Evolutionary conservation across 2,113 vertebrate species (phyloP), one percentile per base, ranked within the genome.

Genomic region (Tautogolabrus adspersus): DNA sequence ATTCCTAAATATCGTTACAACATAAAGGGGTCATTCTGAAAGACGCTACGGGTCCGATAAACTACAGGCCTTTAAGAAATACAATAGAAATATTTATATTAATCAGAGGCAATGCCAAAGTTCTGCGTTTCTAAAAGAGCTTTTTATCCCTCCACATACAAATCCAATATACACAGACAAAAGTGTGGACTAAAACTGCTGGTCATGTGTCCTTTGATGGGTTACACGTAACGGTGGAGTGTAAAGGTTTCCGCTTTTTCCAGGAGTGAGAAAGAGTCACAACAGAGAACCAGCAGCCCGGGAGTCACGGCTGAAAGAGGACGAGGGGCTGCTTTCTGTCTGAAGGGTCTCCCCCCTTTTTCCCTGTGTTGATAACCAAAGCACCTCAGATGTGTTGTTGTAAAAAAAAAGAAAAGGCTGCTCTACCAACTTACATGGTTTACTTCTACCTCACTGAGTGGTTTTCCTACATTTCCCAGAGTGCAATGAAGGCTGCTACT

Each of bases 81-180:
- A 88, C 75, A 84, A 82, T 88, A 87, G 68, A 90, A 90, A 89
- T 92, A 91, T 91, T 92, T 91, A 91, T 91, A 92, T 93, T 92
- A 91, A 83, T 91, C 75, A 78, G 64, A 85, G 74, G 73, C 85
- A 78, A 66, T 47, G 72, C 83, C 73, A 72, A 80, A 87, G 69
- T 62, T 83, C 44, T 82, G 26, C 0, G 71, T 75, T 84, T 85
- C 85, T 90, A 80, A 64, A 93, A 93, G 92, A 94, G 94, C 94
- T 94, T 92, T 87, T 86, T 8, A n/a, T 52, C 18, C 16, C 72
- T 88, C 86, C 88, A 78, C 65, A 37, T 81, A 89, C 88, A 69
- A 77, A 81, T 82, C 66, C 74, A 84, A 82, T 86, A 51, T 88
- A 89, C 84, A 91, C 79, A 66, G 93, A 92, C 82, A 81, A 55